Conservation (phyloP, 2,888 invertebrate genomes). For the Abscondita cerata region DNA sequence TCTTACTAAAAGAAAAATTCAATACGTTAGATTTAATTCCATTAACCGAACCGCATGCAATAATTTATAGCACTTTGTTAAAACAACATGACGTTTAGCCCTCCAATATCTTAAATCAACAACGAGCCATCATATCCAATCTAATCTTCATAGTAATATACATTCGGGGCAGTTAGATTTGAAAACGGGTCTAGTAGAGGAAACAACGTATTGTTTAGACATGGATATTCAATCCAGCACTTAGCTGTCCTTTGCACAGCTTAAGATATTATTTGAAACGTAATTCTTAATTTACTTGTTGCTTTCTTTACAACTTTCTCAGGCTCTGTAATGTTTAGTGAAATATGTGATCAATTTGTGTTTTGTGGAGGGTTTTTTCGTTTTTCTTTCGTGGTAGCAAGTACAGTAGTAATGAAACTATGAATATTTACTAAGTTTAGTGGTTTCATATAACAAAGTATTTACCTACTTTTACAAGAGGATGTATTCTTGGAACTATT, state of each 20-base stretch:
- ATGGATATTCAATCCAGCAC: constrained; percentile 49
- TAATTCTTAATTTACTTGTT: constrained; percentile 51
- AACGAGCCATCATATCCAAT: constrained; percentile 34
- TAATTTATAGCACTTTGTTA: constrained; percentile 36
- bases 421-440: no score
- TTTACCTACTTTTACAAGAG: no score
- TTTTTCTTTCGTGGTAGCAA: no score
- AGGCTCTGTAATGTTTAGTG: no score
- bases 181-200: constrained; percentile 28
- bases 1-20: constrained; percentile 2
- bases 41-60: constrained; percentile 31
- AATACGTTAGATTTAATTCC: constrained; percentile 31
- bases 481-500: no score
- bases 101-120: constrained; percentile 36
- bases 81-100: constrained; percentile 37
- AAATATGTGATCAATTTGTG: no score
- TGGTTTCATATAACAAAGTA: no score
- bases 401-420: no score
- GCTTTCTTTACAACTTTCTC: constrained; percentile 38
- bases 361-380: no score
- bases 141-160: constrained; percentile 36
- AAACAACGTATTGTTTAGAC: constrained; percentile 47
- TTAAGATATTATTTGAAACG: constrained; percentile 44
- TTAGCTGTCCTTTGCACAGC: constrained; percentile 50
- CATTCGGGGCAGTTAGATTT: constrained; percentile 31